Base-by-base conservation (phyloP, 1,140 invertebrate species). In the Schmidtea mediterranea region DNA sequence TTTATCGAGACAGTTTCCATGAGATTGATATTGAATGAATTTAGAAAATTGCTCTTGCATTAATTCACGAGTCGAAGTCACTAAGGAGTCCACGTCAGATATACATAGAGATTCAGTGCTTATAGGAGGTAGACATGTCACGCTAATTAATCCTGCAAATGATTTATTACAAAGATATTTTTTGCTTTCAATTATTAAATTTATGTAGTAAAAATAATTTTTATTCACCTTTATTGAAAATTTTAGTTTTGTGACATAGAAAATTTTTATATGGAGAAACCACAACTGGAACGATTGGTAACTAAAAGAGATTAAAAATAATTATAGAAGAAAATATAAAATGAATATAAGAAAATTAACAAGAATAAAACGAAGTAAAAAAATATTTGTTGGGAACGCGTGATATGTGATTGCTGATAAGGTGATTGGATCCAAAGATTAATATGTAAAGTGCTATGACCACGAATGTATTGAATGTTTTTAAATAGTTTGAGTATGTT, bases 241-340 rank as follows among this genome's bases (percentile, higher is more conserved):
- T 73, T 61, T 77, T 78, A 52, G 77, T 74, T 56, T 75, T 71
- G 59, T 74, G 75, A 57, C 77, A 76, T 51, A 86, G 72, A 62
- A 87, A 86, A 62, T 61, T 56, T 24, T 79, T 76, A 63, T 84
- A 87, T 37, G 77, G 76, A 52, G 80, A 84, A 59, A 80, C 80
- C 15, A 87, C 79, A 37, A 87, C 75, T 37, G 83, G 82, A 60
- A 86, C 66, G 55, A 87, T 78, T 32, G 82, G 82, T 55, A 87
- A 72, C 65, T 67, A 49, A 16, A 53, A 55, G 49, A 36, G 52
- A 19, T 50, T 51, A 51, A 26, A 50, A 36, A n/a, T 21, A 13
- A 26, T 24, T 9, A 24, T 6, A 23, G 10, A 22, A 46, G 12
- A 19, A 46, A 46, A 22, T 39, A 9, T 13, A 10, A 16, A 18